Conservation (phyloP, 37 sponge, comb jelly and placozoan genomes). For the Beroe forskalii region DNA sequence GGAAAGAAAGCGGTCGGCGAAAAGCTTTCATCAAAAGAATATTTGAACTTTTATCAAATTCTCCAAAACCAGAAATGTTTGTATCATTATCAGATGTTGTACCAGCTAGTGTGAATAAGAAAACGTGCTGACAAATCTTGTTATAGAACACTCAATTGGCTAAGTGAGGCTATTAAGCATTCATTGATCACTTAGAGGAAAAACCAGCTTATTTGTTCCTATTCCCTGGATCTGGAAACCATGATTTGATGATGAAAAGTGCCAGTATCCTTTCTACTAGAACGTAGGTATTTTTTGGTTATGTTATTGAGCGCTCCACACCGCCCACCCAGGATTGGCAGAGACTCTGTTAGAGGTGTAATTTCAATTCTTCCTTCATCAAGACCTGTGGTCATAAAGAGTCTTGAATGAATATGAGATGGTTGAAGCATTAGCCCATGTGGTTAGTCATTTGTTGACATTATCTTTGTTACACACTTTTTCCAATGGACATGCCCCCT, state of each 20-base stretch:
- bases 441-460: background rate
- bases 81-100: background rate
- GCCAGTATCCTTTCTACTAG: background rate
- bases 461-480: background rate
- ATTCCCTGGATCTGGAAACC: slow-evolving; percentile 7
- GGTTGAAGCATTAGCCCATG: background rate
- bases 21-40: background rate
- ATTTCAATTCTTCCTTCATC: background rate
- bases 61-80: background rate
- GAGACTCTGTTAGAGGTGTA: background rate
- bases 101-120: background rate
- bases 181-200: background rate
- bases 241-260: slow-evolving; percentile 29
- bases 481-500: background rate
- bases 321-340: background rate
- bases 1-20: background rate
- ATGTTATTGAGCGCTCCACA: background rate
- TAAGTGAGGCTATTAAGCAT: background rate
- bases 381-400: slow-evolving; percentile 10
- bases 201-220: background rate
- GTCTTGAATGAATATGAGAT: background rate
- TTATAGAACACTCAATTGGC: slow-evolving; percentile 8
- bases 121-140: slow-evolving; percentile 18
- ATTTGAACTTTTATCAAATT: background rate
- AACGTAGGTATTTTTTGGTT: background rate